Evolutionary conservation across 2,888 invertebrate species (phyloP).

Genomic region (Phymatocera aterrima): DNA sequence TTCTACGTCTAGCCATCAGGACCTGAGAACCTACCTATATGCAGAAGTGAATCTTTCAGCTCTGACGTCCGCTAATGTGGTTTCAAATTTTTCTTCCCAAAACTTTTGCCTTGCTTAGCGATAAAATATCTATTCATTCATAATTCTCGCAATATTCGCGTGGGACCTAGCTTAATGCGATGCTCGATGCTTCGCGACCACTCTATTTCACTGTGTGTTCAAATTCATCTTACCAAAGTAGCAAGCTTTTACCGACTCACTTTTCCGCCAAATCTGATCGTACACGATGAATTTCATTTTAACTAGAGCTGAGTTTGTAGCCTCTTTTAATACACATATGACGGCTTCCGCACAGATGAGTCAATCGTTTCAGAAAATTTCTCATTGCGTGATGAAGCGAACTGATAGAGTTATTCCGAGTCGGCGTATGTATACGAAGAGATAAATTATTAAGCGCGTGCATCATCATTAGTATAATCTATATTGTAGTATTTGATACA

Average conservation of each 20-base stretch:
- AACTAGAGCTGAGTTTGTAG: too few relatives aligned
- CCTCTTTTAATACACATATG: not conserved
- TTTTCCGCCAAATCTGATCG: too few relatives aligned
- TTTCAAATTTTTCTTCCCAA: too few relatives aligned
- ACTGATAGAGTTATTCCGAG: not conserved
- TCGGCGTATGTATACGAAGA: not conserved
- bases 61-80: not conserved
- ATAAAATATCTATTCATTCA: too few relatives aligned
- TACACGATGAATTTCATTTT: not conserved
- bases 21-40: not conserved
- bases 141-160: too few relatives aligned
- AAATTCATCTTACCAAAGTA: too few relatives aligned
- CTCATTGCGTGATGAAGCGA: not conserved
- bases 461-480: conserved; percentile 9
- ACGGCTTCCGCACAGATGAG: not conserved
- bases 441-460: conserved; percentile 6
- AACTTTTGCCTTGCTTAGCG: too few relatives aligned
- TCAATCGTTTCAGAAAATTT: not conserved
- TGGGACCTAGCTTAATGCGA: too few relatives aligned
- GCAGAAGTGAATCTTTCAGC: not conserved
- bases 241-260: too few relatives aligned
- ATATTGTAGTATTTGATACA: not conserved
- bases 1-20: conserved; percentile 6
- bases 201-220: too few relatives aligned
- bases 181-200: too few relatives aligned